Evolutionary conservation across 2,888 invertebrate species (phyloP).

Genomic region (Helicoverpa assulta): DNA sequence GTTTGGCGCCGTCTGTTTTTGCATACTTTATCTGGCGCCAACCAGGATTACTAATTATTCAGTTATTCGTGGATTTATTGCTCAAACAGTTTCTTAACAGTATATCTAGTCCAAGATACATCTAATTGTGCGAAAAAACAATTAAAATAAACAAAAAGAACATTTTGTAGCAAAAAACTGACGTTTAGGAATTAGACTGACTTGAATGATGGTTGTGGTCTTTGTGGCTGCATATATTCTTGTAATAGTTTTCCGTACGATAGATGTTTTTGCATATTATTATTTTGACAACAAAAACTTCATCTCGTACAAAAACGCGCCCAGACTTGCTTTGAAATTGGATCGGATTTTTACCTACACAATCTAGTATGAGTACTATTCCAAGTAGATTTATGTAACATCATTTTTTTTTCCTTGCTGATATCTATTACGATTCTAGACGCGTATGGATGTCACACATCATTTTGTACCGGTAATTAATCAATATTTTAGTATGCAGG

Average conservation of each 20-base stretch:
- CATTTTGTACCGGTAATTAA: slow-evolving; percentile 29
- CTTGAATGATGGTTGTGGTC: background rate
- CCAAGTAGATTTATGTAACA: background rate
- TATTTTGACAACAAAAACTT: too few relatives aligned
- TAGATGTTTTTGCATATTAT: background rate
- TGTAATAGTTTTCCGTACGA: background rate
- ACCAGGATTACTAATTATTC: slow-evolving; percentile 32
- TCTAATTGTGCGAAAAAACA: slow-evolving; percentile 14
- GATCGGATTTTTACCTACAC: background rate
- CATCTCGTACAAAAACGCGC: background rate
- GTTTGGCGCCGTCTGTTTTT: slow-evolving; percentile 29
- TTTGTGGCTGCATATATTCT: background rate
- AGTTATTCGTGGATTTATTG: slow-evolving; percentile 11
- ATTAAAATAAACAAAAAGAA: slow-evolving; percentile 4
- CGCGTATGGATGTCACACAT: slow-evolving; percentile 12
- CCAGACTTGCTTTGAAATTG: background rate
- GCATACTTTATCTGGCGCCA: slow-evolving; percentile 50
- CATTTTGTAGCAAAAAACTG: background rate
- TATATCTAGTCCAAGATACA: slow-evolving; percentile 8
- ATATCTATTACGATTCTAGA: slow-evolving; percentile 26
- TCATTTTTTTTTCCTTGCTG: slow-evolving; percentile 20
- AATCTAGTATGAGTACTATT: too few relatives aligned
- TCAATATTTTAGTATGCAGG: slow-evolving; percentile 20
- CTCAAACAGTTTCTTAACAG: slow-evolving; percentile 6
- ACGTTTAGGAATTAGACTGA: background rate